Conservation (phyloP, 2,113 vertebrate genomes). For the Brienomyrus longianalis region DNA sequence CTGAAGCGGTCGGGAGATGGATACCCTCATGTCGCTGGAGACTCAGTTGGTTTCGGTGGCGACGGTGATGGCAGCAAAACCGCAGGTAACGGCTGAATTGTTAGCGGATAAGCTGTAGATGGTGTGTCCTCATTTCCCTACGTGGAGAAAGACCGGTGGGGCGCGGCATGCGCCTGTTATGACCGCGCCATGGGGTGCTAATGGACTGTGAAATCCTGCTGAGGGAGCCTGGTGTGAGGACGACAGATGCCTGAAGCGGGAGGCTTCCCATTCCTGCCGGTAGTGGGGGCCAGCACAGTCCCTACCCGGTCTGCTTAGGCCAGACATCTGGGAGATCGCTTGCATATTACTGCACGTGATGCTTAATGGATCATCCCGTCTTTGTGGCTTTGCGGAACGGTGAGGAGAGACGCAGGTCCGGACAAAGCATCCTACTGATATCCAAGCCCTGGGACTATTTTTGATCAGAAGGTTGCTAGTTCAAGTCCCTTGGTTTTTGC, state of each 20-base stretch:
- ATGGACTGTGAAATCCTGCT: not conserved
- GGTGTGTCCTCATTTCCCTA: not conserved
- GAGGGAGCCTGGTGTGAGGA: not conserved
- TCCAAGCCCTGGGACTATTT: not conserved
- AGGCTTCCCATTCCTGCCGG: not conserved
- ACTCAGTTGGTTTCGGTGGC: not conserved
- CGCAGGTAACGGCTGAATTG: not conserved
- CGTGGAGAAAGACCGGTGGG: not conserved
- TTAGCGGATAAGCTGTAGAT: not conserved
- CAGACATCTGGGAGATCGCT: not conserved
- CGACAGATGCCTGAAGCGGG: not conserved
- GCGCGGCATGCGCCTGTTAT: too few relatives aligned
- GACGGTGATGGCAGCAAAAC: not conserved
- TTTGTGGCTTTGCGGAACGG: not conserved
- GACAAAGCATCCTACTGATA: not conserved
- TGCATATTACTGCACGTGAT: not conserved
- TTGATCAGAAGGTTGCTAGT: not conserved
- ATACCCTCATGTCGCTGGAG: not conserved
- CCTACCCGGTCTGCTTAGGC: not conserved
- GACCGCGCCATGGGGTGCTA: not conserved
- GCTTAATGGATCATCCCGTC: not conserved
- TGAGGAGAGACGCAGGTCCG: not conserved
- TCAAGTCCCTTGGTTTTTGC: not conserved
- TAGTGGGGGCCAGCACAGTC: not conserved
- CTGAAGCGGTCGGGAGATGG: not conserved